Evolutionary conservation across 1,140 invertebrate genomes (phyloP).

Genomic region (Fragariocoptes setiger): DNA sequence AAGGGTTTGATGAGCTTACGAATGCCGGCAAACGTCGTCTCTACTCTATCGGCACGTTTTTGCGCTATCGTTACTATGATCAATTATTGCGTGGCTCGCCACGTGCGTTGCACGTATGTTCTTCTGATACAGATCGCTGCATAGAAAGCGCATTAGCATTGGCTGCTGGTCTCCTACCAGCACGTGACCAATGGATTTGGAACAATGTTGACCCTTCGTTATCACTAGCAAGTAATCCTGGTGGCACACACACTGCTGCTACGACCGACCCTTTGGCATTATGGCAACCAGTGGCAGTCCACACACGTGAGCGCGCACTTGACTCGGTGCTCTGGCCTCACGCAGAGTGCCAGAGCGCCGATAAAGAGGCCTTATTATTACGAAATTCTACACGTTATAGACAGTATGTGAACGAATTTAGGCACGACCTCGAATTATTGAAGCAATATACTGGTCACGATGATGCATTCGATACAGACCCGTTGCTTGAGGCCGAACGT

Average conservation of each 20-base stretch:
- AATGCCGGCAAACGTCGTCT: not conserved
- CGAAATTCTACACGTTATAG: not conserved
- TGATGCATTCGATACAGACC: not conserved
- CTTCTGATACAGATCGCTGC: slow-evolving; percentile 1
- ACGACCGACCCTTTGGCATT: not conserved
- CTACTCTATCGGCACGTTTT: not conserved
- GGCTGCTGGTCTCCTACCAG: slow-evolving; percentile 4
- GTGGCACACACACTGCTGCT: not conserved
- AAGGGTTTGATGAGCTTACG: not conserved
- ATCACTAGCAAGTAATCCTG: too few relatives aligned
- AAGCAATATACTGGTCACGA: not conserved
- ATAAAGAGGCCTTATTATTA: not conserved
- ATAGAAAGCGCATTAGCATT: slow-evolving; percentile 2
- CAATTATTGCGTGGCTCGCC: not conserved
- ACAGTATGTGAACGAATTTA: slow-evolving; percentile 1
- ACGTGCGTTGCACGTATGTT: not conserved
- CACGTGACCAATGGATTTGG: slow-evolving; percentile 1
- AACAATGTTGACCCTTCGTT: too few relatives aligned
- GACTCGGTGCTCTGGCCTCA: not conserved
- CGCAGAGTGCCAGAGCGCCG: not conserved
- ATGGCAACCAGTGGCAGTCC: slow-evolving; percentile 5
- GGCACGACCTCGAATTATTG: slow-evolving; percentile 1
- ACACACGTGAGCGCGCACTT: not conserved
- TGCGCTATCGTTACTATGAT: not conserved
- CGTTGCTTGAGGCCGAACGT: not conserved